Base-by-base conservation (phyloP, 2,113 vertebrate genomes). In the Sarotherodon lohbergeri region DNA sequence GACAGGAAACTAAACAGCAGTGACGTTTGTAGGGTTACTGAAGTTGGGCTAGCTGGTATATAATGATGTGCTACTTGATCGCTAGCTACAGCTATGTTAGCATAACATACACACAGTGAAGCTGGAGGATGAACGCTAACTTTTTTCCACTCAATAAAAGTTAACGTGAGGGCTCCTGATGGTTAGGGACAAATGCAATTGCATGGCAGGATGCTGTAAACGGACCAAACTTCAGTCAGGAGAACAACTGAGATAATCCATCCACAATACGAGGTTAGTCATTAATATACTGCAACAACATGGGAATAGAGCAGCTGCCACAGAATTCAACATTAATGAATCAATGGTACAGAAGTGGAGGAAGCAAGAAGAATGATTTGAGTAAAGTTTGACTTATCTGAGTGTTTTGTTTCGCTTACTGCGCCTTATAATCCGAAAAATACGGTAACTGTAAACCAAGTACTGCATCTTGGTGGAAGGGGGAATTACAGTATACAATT, bases 241-340 rank as follows among this genome's bases (percentile, higher is more conserved):
- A 50, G 16, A 50, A 50, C 46, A 17, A 17, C 48, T 50, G 16
- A 50, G 46, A 50, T 17, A 50, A 17, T 17, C 7, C 46, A 50
- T 50, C 46, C 16, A 50, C 16, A 55, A 24, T 7, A 24, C 1
- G 0, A 55, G 54, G 54, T 13, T 24, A 13, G 22, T 24, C 11
- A 56, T 24, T 56, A 0, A 56, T 2, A 7, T 56, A 24, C 11
- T 24, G 54, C 54, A 24, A 56, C 54, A 56, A 56, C 54, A 56
- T 0, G 11, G 1, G 3, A 24, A 24, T 0, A 56, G 54, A 56
- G 54, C 54, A 0, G 54, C 11, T 13, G 54, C 0, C 0, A 56
- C 1, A 56, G 22, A 0, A 56, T 56, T 0, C 54, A 56, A 0
- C 54, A 13, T 56, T 24, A 56, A 56, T 56, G 54, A 56, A 56